phyloP scores from a whole-genome alignment of 2,888 invertebrate species.

The Heterodera filipjevi region DNA sequence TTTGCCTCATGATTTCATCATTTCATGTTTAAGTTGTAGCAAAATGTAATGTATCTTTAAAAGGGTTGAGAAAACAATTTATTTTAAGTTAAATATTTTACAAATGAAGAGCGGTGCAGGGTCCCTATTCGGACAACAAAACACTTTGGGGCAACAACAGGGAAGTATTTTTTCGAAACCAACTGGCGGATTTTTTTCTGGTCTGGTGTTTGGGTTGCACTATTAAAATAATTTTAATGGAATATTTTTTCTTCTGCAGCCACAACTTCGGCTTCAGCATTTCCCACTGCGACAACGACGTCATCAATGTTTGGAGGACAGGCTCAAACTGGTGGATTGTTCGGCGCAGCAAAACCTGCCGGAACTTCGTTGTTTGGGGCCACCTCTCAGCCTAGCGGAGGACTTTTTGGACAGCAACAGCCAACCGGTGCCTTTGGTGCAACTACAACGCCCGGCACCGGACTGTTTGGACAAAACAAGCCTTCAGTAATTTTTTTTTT shows the following conservation, averaged over 20 bases:
- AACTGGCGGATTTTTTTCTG: neutral
- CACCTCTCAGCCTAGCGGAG: slow-evolving; percentile 14
- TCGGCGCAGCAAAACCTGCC: slow-evolving; percentile 12
- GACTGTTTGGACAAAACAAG: slow-evolving; percentile 19
- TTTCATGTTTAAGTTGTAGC: no score
- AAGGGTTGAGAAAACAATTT: neutral
- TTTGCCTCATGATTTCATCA: no score
- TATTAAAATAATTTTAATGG: no score
- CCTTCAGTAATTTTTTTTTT: neutral
- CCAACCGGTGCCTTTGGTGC: neutral
- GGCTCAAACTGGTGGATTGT: neutral
- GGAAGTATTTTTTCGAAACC: neutral
- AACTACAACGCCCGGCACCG: neutral
- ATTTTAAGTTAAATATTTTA: neutral
- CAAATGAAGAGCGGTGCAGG: neutral
- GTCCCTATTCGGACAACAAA: neutral
- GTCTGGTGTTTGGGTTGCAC: neutral
- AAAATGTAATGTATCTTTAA: no score
- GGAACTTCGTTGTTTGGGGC: neutral
- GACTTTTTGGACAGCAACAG: slow-evolving; percentile 24
- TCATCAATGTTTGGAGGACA: slow-evolving; percentile 59
- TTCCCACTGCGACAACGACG: slow-evolving; percentile 20
- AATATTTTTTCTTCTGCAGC: neutral
- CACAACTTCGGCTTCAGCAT: slow-evolving; percentile 5
- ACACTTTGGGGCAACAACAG: neutral